Evolutionary conservation across 1,140 invertebrate species (phyloP).

Genomic region (Chrysoperla carnea): DNA sequence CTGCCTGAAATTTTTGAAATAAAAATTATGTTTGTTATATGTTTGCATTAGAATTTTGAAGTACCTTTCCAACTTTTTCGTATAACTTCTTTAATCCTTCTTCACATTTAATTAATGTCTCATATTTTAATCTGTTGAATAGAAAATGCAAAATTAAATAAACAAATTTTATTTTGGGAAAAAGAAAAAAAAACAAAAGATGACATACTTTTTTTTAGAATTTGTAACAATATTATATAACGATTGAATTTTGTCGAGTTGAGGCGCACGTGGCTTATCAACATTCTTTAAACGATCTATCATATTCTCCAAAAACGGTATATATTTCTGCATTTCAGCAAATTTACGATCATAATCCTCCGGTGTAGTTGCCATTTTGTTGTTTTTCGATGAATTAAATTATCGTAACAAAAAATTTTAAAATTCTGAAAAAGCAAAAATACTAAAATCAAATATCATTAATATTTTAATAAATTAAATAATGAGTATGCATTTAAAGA

Average conservation of each 20-base stretch:
- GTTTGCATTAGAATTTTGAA: background rate
- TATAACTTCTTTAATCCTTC: no score
- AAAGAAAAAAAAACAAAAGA: background rate
- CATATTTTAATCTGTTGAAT: background rate
- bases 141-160: background rate
- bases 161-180: background rate
- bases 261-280: background rate
- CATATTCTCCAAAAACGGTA: background rate
- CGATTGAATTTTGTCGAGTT: background rate
- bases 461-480: no score
- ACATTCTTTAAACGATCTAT: background rate
- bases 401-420: no score
- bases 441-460: no score
- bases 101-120: background rate
- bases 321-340: background rate
- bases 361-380: no score
- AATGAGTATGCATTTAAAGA: no score
- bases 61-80: background rate
- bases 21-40: background rate
- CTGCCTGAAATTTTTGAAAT: background rate
- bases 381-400: no score
- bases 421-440: no score
- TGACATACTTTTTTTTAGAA: background rate
- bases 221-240: background rate
- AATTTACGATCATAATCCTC: background rate